Evolutionary conservation across 2,797 vertebrate genomes (phyloP), one percentile per base, ranked within the genome.

Genomic region (Phrynocephalus guinanensis): DNA sequence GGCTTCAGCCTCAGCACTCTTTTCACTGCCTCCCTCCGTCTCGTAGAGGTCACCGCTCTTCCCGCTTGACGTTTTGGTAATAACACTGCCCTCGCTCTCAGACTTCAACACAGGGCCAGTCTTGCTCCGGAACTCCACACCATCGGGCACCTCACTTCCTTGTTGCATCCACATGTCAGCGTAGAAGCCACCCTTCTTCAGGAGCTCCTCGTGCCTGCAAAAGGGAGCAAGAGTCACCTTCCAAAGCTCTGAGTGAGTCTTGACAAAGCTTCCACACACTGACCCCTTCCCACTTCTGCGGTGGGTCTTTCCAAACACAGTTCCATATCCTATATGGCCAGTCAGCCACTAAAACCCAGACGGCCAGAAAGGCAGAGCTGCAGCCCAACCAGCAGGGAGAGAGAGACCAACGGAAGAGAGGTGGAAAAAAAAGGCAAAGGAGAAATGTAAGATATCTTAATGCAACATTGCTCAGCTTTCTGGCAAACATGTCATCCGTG

Each of bases 201-300:
- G 88, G 88, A 99, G 91, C 30, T 98, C 97, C 6, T 99, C 98
- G 0, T 99, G 99, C 86, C 98, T 99, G 86, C 0, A 66, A 90
- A 24, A 78, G 60, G 83, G 8, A 56, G 1, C 33, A 33, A 86
- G 50, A 26, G 38, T 38, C 30, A 81, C 33, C 67, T 86, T 56
- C 52, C 52, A 33, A 79, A 38, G 50, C 30, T 26, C 24, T 13
- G 24, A 68, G 24, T 6, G 26, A 72, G 67, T 15, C 48, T 20
- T n/a, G 30, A 73, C 76, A 26, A 84, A 48, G 26, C 50, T 28
- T 20, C 10, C 50, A 75, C 50, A 63, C 20, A 38, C 52, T 11
- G 8, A 56, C 30, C 0, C 16, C 33, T 75, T 48, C 30, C 33
- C 10, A 66, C 20, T 24, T 50, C 52, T 22, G 1, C 22, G 18